Conservation (phyloP, 2,797 vertebrate genomes). For the Chelmon rostratus region DNA sequence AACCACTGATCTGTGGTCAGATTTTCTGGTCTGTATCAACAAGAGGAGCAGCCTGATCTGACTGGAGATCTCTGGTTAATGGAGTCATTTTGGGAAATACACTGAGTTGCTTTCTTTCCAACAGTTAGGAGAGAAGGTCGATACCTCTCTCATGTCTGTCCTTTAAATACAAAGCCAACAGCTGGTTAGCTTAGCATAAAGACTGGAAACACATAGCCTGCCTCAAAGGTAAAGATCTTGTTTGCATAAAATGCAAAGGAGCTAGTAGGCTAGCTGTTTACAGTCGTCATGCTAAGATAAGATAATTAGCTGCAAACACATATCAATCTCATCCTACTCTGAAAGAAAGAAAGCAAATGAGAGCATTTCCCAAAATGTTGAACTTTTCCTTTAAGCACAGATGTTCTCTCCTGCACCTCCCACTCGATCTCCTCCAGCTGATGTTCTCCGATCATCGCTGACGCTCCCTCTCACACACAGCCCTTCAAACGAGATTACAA, state of each 20-base stretch:
- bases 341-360: conserved; percentile 1
- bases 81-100: conserved; percentile 42
- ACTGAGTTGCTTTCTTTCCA: conserved; percentile 7
- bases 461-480: conserved; percentile 22
- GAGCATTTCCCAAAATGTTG: conserved; percentile 33
- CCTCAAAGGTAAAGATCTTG: not conserved
- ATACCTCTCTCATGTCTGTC: not conserved
- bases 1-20: conserved; percentile 63
- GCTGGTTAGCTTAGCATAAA: conserved; percentile 20
- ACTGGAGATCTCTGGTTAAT: conserved; percentile 58
- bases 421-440: conserved; percentile 12
- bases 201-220: not conserved
- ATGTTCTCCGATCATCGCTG: conserved; percentile 30
- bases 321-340: not conserved
- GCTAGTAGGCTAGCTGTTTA: not conserved
- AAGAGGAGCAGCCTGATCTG: conserved; percentile 24
- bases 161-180: not conserved
- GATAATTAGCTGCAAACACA: not conserved
- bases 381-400: conserved; percentile 37
- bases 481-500: not conserved
- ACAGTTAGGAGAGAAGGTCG: not conserved
- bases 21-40: conserved; percentile 6
- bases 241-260: not conserved
- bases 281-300: conserved; percentile 30
- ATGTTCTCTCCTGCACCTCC: not conserved